A percentile compares a stretch with the other conserved stretches of the same genome.
These are phyloP conservation scores for Pipistrellus nathusii DNA, from an alignment of 2,797 vertebrate species.

Conservation along the genomic window DNA sequence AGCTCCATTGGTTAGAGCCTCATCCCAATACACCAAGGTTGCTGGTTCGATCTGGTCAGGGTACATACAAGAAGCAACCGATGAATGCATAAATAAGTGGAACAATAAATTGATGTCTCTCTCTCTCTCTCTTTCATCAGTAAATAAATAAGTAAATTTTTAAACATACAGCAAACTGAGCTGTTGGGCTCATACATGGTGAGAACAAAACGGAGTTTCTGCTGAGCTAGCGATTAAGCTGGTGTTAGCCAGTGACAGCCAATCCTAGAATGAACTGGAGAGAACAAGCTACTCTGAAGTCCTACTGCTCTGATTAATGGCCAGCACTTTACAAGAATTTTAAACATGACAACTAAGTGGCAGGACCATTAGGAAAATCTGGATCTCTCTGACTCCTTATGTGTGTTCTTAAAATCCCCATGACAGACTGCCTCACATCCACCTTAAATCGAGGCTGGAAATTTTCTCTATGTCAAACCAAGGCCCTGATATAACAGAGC, in stretches of 20 bases:
- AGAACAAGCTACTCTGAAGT: not conserved
- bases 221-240: not conserved
- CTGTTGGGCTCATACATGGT: rapidly evolving
- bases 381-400: not conserved
- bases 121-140: not conserved
- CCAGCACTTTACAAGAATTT: not conserved
- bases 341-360: not conserved
- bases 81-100: not conserved
- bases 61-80: not conserved
- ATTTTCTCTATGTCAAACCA: not conserved
- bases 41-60: not conserved
- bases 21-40: not conserved
- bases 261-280: not conserved
- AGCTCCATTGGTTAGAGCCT: not conserved
- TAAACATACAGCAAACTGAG: not conserved
- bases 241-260: not conserved
- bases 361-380: not conserved
- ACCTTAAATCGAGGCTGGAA: not conserved
- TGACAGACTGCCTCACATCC: not conserved
- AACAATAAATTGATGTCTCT: not conserved
- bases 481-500: not conserved
- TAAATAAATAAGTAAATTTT: not conserved
- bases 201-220: not conserved
- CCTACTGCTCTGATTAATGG: not conserved
- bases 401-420: not conserved